Conservation (phyloP, 2,888 invertebrate genomes). For the Mythimna vitellina region DNA sequence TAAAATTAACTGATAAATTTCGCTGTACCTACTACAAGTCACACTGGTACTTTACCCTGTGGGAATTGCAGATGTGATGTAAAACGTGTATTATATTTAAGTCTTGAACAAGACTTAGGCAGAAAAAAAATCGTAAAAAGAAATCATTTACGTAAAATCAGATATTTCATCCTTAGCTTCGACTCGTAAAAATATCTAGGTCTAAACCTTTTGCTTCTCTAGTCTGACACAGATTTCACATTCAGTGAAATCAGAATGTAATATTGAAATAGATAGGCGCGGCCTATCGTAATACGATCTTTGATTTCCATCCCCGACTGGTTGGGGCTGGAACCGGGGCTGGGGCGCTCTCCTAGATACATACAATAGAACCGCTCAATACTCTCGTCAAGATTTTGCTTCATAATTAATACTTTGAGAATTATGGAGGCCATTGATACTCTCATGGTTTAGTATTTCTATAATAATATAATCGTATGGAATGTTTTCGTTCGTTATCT, state of each 20-base stretch:
- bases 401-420: not conserved
- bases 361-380: slow-evolving; percentile 25
- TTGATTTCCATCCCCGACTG: slow-evolving; percentile 42
- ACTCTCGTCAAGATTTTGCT: not conserved
- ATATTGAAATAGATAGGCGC: slow-evolving; percentile 54
- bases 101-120: not conserved
- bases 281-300: slow-evolving; percentile 58
- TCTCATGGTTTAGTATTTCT: no score
- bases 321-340: slow-evolving; percentile 1
- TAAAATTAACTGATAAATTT: no score
- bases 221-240: slow-evolving; percentile 43
- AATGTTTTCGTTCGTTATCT: not conserved
- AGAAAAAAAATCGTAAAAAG: not conserved
- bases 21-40: no score
- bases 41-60: no score
- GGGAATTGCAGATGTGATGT: no score
- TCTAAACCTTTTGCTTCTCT: slow-evolving; percentile 22
- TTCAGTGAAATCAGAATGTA: slow-evolving; percentile 43
- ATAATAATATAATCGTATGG: not conserved
- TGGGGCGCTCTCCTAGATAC: slow-evolving; percentile 19
- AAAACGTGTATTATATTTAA: no score
- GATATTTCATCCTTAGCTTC: slow-evolving; percentile 31
- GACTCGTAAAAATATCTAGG: slow-evolving; percentile 30
- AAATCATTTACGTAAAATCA: not conserved
- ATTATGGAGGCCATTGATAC: not conserved